Conservation (phyloP, 2,113 vertebrate species). For the Baryphthengus martii region DNA sequence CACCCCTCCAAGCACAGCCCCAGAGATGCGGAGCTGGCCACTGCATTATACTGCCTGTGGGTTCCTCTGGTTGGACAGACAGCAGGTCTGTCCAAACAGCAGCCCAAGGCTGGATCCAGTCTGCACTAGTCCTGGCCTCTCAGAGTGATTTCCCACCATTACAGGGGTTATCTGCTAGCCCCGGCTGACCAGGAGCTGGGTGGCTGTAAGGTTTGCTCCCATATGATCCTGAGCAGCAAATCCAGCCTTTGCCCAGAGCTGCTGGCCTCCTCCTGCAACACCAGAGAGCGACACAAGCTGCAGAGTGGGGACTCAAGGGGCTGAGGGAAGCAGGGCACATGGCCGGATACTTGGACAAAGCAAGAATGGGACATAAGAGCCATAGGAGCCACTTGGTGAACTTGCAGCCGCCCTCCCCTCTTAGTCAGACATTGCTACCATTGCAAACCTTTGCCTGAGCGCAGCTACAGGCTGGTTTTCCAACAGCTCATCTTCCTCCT, state of each 20-base stretch:
- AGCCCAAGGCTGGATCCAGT: background rate
- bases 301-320: background rate
- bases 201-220: background rate
- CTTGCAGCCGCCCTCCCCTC: background rate
- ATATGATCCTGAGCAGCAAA: background rate
- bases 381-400: background rate
- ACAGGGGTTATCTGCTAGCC: background rate
- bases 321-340: background rate
- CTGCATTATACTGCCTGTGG: background rate
- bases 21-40: background rate
- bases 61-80: background rate
- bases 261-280: background rate
- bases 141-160: background rate
- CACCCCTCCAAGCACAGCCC: background rate
- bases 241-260: background rate
- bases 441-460: background rate
- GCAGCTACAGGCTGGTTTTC: background rate
- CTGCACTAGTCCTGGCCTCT: background rate
- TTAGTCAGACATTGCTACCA: background rate
- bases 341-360: background rate
- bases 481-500: rapidly evolving
- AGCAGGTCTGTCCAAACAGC: background rate
- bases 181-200: background rate
- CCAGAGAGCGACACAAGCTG: background rate
- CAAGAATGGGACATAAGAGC: background rate